These are phyloP conservation scores for Drepana falcataria DNA, from an alignment of 2,888 invertebrate species.

Conservation along the genomic window DNA sequence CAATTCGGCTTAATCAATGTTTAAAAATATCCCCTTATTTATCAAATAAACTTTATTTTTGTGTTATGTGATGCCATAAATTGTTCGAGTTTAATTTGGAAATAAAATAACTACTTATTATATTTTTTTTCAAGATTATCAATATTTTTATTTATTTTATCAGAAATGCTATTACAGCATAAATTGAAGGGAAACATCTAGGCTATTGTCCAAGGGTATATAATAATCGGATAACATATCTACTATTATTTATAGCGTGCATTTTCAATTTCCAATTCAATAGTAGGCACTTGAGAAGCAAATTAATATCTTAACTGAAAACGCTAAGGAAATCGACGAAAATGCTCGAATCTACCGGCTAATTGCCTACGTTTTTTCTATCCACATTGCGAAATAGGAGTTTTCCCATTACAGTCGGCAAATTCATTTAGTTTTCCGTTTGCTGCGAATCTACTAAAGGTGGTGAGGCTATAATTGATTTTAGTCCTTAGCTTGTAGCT, in stretches of 20 bases:
- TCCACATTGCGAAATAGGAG: constrained; percentile 42
- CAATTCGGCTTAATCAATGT: too few species aligned
- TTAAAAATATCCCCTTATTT: too few species aligned
- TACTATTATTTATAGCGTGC: not conserved
- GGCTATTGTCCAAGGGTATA: too few species aligned
- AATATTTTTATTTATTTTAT: too few species aligned
- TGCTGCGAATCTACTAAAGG: constrained; percentile 16
- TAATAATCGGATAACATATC: too few species aligned
- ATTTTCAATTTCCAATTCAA: not conserved
- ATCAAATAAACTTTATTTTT: too few species aligned
- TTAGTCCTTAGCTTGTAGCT: constrained; percentile 14
- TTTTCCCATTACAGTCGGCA: constrained; percentile 62
- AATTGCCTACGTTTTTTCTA: constrained; percentile 45
- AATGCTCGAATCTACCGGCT: constrained; percentile 28
- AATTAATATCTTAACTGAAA: constrained; percentile 10
- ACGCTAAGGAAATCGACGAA: constrained; percentile 11
- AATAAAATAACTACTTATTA: too few species aligned
- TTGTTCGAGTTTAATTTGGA: too few species aligned
- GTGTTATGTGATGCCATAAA: too few species aligned
- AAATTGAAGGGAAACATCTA: too few species aligned
- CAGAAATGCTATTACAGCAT: too few species aligned
- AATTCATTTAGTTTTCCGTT: constrained; percentile 53
- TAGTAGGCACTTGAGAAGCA: constrained; percentile 1
- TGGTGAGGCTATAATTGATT: constrained; percentile 34
- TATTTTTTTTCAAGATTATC: too few species aligned